Evolutionary conservation across 1,140 invertebrate species (phyloP).

Genomic region (Sycobia sp.): DNA sequence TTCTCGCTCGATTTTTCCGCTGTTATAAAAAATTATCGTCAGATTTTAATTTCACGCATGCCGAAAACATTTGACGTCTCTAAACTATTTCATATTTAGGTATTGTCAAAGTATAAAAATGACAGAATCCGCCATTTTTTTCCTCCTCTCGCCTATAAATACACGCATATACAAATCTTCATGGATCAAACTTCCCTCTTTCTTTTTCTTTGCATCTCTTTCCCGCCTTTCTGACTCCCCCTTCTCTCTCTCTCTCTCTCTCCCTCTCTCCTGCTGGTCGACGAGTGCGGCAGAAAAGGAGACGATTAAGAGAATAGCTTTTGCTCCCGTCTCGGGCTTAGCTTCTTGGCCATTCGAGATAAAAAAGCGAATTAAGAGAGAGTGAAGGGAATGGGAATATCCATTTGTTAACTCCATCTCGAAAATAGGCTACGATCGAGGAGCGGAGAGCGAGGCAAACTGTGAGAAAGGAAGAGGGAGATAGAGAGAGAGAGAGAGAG

Average conservation of each 20-base stretch:
- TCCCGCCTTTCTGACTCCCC: no score
- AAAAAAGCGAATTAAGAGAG: conserved; percentile 48
- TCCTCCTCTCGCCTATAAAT: no score
- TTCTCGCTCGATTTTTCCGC: no score
- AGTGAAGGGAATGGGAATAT: conserved; percentile 16
- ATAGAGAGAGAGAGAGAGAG: conserved; percentile 39
- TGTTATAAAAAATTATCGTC: no score
- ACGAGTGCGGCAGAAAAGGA: conserved; percentile 18
- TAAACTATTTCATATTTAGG: conserved; percentile 20
- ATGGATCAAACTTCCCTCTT: no score
- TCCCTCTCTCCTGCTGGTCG: no score
- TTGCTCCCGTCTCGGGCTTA: conserved; percentile 3
- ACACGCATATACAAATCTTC: no score
- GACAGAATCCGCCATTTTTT: no score
- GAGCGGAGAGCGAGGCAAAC: no score
- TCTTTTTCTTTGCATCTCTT: no score
- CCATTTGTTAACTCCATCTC: conserved; percentile 37
- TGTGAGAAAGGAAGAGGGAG: conserved; percentile 48
- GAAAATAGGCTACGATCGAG: conserved; percentile 21
- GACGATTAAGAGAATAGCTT: conserved; percentile 30
- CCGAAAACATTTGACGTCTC: neutral
- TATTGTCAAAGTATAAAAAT: no score
- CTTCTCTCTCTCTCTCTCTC: no score
- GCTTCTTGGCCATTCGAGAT: conserved; percentile 37
- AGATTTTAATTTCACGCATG: conserved; percentile 26